Base-by-base conservation (phyloP, 1,140 invertebrate species). In the Drosophila sechellia region DNA sequence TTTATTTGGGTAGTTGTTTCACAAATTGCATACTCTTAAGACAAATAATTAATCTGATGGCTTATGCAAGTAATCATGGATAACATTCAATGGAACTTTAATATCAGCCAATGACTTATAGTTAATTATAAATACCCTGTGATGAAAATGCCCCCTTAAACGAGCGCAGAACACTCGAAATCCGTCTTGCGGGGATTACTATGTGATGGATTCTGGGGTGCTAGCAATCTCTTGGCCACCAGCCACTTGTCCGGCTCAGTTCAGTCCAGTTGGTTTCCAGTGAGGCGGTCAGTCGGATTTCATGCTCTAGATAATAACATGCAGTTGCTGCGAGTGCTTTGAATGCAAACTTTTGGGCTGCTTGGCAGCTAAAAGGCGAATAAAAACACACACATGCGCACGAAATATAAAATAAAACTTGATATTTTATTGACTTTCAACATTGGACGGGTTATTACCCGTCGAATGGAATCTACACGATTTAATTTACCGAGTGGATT, bases 221-320 rank as follows among this genome's bases (percentile, higher is more conserved):
- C 52, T 48, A 56, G 55, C 72, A 75, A 65, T 75, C 77, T 75
- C 76, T 85, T 78, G 63, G 73, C 61, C 79, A 77, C 66, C 78
- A 61, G 54, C 48, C 73, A 86, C 63, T 85, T 77, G 78, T 65
- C 48, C 72, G 57, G 60, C 75, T 52, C 34, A 66, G 63, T 25
- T 42, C 45, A 65, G 59, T 64, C 55, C 42, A 52, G 43, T 48
- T 34, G 22, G 45, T 39, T 55, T 49, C 68, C 66, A 81, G 57
- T 55, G 69, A 64, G 76, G 61, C 72, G 72, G 72, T 65, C 65
- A 80, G 74, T 79, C 74, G 70, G 66, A 86, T 86, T 87, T 87
- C 83, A 86, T 86, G 83, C 83, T 86, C 83, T 86, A 86, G 83
- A 87, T 86, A 86, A 68, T 87, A 86, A 69, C 69, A 69, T 81